Base-by-base conservation (phyloP, 2,113 vertebrate genomes). In the Syngnathoides biaculeatus region DNA sequence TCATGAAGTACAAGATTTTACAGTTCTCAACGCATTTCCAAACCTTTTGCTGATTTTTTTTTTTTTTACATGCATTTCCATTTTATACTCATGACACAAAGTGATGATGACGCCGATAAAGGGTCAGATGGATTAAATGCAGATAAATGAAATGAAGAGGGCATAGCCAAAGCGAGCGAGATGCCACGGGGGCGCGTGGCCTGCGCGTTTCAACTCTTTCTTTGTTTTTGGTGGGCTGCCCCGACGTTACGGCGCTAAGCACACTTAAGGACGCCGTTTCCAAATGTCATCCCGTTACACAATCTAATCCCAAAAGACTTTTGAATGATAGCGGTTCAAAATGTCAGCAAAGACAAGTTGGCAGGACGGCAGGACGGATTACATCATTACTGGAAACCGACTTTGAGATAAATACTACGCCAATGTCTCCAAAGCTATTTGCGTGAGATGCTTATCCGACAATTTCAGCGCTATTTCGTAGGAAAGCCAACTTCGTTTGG, bases 241-340 rank as follows among this genome's bases (percentile, higher is more conserved):
- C 26, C 5, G 52, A 26, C 11, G 19, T 19, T 3, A 75, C 52
- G 67, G 72, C 65, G 74, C 66, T 63, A 30, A 75, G 60, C 40
- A 78, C 56, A 80, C 67, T 82, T 72, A 68, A 76, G 43, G 59
- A 69, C 74, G 67, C 35, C 70, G 77, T 81, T 84, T 71, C 65
- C 80, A 71, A 68, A 84, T 75, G 75, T 56, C 65, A 81, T 83
- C 81, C 82, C 43, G 71, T 88, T 87, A 85, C 77, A 87, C 79
- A 88, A 84, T 78, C 53, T 80, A 86, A 89, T 87, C 86, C 84
- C 58, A 66, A 60, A 55, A 72, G 52, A 64, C 72, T 76, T 76
- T 76, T 82, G 58, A 64, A 26, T 72, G 65, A 40, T 72, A 48
- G 50, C 75, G 65, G 68, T 81, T 79, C 22, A 82, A 67, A 70